Conservation (phyloP, 23 tunicate species). For the Diplosoma virens region DNA sequence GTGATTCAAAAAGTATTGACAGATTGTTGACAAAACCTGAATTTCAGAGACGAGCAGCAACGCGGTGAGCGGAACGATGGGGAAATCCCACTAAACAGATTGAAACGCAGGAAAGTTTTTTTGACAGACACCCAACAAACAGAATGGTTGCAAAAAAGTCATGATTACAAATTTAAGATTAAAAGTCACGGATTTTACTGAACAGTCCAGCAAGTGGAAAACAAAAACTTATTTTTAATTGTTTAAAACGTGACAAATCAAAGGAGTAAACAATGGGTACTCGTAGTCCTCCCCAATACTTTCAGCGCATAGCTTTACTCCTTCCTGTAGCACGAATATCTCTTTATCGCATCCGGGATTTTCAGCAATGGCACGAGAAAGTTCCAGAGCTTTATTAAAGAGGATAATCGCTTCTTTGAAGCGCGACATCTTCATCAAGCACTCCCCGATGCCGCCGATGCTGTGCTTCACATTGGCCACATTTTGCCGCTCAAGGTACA, state of each 20-base stretch:
- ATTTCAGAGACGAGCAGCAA: too few species aligned
- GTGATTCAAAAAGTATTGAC: too few species aligned
- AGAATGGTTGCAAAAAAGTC: too few species aligned
- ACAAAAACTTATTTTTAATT: too few species aligned
- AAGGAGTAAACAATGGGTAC: not conserved
- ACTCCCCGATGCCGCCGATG: not conserved
- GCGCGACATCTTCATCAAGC: not conserved
- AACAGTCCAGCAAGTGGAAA: too few species aligned
- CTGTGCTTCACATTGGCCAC: not conserved
- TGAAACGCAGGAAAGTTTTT: too few species aligned
- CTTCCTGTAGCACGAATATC: not conserved
- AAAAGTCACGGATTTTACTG: too few species aligned
- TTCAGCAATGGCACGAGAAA: not conserved
- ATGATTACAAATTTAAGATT: too few species aligned
- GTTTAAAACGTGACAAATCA: slow-evolving; percentile 7
- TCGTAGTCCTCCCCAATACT: not conserved
- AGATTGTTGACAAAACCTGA: too few species aligned
- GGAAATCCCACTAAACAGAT: too few species aligned
- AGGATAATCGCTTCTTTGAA: not conserved
- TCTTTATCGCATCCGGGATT: not conserved
- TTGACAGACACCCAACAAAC: too few species aligned
- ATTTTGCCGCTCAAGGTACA: not conserved
- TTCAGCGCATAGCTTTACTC: not conserved
- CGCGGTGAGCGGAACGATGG: too few species aligned
- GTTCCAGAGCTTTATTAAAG: not conserved